Base-by-base conservation (phyloP, 2,113 vertebrate species). In the Neopipo cinnamomea region DNA sequence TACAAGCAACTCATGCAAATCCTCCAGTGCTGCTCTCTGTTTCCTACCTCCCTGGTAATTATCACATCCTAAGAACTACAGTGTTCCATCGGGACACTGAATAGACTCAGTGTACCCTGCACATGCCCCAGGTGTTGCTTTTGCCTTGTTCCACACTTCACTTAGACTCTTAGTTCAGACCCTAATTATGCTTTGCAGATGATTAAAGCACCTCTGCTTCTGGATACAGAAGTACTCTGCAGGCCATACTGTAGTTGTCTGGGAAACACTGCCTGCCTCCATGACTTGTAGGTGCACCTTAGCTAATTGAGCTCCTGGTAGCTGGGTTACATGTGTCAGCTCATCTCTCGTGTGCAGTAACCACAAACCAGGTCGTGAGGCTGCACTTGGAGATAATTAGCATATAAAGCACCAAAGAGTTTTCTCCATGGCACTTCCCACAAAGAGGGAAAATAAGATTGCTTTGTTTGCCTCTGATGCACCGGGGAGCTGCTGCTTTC, bases 51-150 rank as follows among this genome's bases (percentile, higher is more conserved):
- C 7, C 21, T 6, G 25, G n/a, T 53, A 21, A 53, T 24, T 14
- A 28, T 8, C 35, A 12, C 76, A 31, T 9, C 49, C 67, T 33
- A 37, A 53, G n/a, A 58, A 21, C 44, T 46, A 41, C 33, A 31
- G 21, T 2, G 3, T 25, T 24, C 24, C 74, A 27, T 11, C 2
- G 2, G 37, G 46, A 58, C 42, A 17, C 37, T 0, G 1, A 31
- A 17, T 66, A 53, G 42, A 39, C 14, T 44, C 31, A 15, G 14
- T 9, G 23, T 1, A 19, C 9, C 35, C 78, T 28, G 77, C 39
- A 30, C 61, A 72, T 35, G 30, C 18, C 3, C 1, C 12, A 7
- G 1, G 4, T 15, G 7, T 14, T 50, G 33, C 3, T 19, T 68
- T 72, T 68, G 35, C 53, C 44, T 62, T 11, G 5, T 42, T 65